These are phyloP conservation scores for Sebastiscus albofasciatus DNA, from an alignment of 2,797 vertebrate species.

Conservation along the genomic window DNA sequence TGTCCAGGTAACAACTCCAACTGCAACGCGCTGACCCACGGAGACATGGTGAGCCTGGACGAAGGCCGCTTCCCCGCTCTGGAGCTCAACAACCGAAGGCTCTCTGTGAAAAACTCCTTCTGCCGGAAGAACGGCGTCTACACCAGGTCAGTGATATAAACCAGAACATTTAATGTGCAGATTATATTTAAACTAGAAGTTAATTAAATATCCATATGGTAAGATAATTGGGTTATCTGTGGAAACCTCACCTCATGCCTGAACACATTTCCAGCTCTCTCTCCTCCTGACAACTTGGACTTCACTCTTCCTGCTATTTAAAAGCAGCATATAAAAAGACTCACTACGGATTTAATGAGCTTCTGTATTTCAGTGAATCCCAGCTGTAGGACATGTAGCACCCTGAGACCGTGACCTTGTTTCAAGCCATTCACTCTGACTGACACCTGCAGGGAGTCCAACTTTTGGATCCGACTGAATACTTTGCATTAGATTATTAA, in stretches of 20 bases:
- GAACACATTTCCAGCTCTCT: conserved; percentile 4
- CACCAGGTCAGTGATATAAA: conserved; percentile 85
- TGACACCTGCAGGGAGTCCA: conserved; percentile 39
- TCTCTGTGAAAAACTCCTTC: conserved; percentile 97
- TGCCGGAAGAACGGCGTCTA: conserved; percentile 97
- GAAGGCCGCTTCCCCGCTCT: conserved; percentile 95
- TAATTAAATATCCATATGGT: conserved; percentile 32
- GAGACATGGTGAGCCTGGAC: conserved; percentile 96
- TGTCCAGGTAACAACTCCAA: conserved; percentile 90
- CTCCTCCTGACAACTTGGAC: conserved; percentile 6
- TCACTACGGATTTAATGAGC: conserved; percentile 44
- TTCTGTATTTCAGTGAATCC: conserved; percentile 23
- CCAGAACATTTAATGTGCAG: background rate
- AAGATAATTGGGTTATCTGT: conserved; percentile 21
- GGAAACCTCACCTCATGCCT: conserved; percentile 35
- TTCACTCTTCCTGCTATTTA: conserved; percentile 9
- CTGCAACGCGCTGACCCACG: conserved; percentile 90
- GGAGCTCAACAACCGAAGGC: conserved; percentile 95
- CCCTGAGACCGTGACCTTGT: conserved; percentile 18
- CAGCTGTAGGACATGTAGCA: background rate
- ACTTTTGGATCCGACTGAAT: background rate
- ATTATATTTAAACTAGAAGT: background rate
- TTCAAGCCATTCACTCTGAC: conserved; percentile 46
- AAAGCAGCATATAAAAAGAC: conserved; percentile 27
- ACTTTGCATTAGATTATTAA: conserved; percentile 25